phyloP scores from a whole-genome alignment of 2,888 invertebrate species.

The Labia minor region DNA sequence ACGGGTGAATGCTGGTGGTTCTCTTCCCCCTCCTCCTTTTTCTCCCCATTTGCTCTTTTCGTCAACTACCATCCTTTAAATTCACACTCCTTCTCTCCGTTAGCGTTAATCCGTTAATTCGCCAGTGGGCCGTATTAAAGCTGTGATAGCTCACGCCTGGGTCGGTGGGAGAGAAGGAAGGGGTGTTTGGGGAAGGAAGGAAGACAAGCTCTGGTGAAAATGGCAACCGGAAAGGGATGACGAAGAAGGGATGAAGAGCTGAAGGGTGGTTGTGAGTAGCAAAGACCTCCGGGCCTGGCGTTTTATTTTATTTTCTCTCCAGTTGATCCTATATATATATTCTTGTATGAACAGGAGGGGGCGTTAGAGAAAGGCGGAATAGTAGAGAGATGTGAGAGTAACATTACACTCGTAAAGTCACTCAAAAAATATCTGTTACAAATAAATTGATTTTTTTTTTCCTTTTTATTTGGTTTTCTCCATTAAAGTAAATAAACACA shows the following conservation, averaged over 20 bases:
- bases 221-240: background rate
- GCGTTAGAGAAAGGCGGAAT: background rate
- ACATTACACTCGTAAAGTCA: too few species aligned
- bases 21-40: too few species aligned
- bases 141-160: background rate
- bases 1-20: too few species aligned
- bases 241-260: background rate
- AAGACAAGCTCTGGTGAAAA: background rate
- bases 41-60: too few species aligned
- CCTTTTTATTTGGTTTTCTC: too few species aligned
- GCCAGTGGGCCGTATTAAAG: background rate
- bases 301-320: background rate
- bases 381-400: background rate
- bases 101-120: constrained; percentile 7
- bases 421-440: background rate
- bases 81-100: background rate
- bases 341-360: background rate
- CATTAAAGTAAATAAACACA: too few species aligned
- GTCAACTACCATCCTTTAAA: too few species aligned
- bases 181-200: too few species aligned
- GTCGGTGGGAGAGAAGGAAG: too few species aligned
- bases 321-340: background rate
- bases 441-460: background rate
- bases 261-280: background rate
- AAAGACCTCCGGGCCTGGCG: background rate